These are phyloP conservation scores for Lasaia peninsularis DNA, from an alignment of 1,140 invertebrate species.

Conservation along the genomic window DNA sequence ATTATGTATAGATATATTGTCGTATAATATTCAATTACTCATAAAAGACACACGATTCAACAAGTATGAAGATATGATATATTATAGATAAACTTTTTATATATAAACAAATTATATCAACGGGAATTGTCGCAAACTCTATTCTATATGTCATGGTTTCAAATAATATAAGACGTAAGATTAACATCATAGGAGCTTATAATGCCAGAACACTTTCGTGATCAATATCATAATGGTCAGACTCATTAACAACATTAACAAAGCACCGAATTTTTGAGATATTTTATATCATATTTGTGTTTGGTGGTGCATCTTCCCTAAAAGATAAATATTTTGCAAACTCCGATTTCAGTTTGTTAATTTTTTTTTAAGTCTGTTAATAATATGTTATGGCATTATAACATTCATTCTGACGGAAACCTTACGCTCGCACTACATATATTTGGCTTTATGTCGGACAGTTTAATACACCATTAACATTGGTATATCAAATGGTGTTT, in stretches of 20 bases:
- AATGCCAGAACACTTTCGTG: conserved; percentile 3
- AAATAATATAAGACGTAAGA: not conserved
- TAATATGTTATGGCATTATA: conserved; percentile 51
- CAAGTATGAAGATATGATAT: conserved; percentile 67
- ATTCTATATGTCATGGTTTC: not conserved
- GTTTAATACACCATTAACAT: not conserved
- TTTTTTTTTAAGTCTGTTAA: conserved; percentile 10
- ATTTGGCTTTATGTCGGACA: not conserved
- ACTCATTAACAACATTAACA: too few species aligned
- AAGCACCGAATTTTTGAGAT: not conserved
- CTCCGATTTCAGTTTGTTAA: not conserved
- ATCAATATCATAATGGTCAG: too few species aligned
- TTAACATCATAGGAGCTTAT: not conserved
- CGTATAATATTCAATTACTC: conserved; percentile 56
- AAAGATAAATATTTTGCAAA: not conserved
- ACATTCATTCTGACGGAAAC: conserved; percentile 17
- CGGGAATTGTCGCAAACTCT: not conserved
- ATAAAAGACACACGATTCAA: conserved; percentile 56
- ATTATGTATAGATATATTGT: conserved; percentile 58
- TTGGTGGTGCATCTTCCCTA: not conserved
- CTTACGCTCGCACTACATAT: not conserved
- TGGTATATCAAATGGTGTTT: not conserved
- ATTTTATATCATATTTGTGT: not conserved
- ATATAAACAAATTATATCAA: conserved; percentile 7
- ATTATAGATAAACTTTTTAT: conserved; percentile 29